These are phyloP conservation scores for Iselma pallidipennis DNA, from an alignment of 2,888 invertebrate genomes.

Conservation along the genomic window DNA sequence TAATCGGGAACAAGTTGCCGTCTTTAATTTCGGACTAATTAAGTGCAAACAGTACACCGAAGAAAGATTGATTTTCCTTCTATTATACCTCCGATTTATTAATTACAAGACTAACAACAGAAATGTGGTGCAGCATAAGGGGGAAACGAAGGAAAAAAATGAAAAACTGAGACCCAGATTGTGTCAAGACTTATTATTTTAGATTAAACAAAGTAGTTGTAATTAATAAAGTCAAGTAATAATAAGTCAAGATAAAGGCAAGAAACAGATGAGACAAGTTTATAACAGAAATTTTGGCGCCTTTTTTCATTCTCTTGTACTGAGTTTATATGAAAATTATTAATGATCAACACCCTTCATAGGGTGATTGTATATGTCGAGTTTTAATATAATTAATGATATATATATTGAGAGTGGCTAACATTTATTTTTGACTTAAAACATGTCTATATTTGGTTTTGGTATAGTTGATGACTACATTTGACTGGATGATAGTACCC, in stretches of 20 bases:
- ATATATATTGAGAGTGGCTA: conserved; percentile 7
- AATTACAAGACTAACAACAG: conserved; percentile 9
- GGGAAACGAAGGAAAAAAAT: neutral
- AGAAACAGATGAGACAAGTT: neutral
- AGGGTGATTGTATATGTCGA: neutral
- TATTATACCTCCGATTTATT: conserved; percentile 25
- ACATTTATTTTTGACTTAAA: conserved; percentile 17
- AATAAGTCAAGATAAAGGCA: neutral
- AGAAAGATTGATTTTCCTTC: conserved; percentile 27
- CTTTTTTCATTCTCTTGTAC: too few species aligned
- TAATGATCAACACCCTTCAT: too few species aligned
- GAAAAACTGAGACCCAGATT: conserved; percentile 24
- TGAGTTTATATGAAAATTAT: too few species aligned
- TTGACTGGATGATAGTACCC: conserved; percentile 45
- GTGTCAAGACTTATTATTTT: conserved; percentile 28
- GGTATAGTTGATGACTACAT: conserved; percentile 42
- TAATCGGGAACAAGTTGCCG: conserved; percentile 24
- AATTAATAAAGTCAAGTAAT: conserved; percentile 16
- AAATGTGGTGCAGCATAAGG: neutral
- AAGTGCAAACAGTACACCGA: conserved; percentile 26
- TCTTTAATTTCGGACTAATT: conserved; percentile 30
- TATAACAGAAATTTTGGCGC: too few species aligned
- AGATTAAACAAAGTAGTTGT: conserved; percentile 24
- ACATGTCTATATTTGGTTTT: conserved; percentile 3
- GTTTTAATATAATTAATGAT: conserved; percentile 7